Percentiles rank a stretch among this genome's conserved stretches.
Evolutionary conservation across 2,888 invertebrate species (phyloP).

Genomic region (Ochropacha duplaris): DNA sequence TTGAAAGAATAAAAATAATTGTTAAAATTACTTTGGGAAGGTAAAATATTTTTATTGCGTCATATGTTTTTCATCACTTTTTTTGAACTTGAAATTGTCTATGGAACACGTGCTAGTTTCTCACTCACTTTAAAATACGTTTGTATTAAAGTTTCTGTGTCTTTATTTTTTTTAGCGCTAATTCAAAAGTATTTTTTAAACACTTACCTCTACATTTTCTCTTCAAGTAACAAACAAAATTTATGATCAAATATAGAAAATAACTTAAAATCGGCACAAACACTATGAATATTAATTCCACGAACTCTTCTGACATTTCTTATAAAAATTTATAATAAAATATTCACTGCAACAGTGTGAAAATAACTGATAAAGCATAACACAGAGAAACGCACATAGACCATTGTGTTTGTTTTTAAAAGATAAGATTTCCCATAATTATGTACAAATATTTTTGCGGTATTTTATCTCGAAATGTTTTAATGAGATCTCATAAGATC

Average conservation of each 20-base stretch:
- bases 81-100: too few species aligned
- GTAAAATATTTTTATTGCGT: too few species aligned
- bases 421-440: background rate
- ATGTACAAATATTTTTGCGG: background rate
- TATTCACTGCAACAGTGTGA: too few species aligned
- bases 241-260: background rate
- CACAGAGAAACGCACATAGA: background rate
- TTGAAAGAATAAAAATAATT: too few species aligned
- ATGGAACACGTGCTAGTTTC: too few species aligned
- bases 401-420: background rate
- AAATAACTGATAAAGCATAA: background rate
- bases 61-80: too few species aligned
- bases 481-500: too few species aligned
- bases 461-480: background rate
- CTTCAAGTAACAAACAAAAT: background rate
- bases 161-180: too few species aligned
- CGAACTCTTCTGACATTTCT: background rate
- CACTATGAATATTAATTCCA: background rate
- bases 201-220: background rate
- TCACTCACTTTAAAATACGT: too few species aligned
- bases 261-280: background rate
- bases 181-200: too few species aligned
- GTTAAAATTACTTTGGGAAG: too few species aligned
- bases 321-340: background rate
- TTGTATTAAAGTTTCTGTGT: too few species aligned